phyloP scores from a whole-genome alignment of 1,140 invertebrate species.

The Nomia melanderi region DNA sequence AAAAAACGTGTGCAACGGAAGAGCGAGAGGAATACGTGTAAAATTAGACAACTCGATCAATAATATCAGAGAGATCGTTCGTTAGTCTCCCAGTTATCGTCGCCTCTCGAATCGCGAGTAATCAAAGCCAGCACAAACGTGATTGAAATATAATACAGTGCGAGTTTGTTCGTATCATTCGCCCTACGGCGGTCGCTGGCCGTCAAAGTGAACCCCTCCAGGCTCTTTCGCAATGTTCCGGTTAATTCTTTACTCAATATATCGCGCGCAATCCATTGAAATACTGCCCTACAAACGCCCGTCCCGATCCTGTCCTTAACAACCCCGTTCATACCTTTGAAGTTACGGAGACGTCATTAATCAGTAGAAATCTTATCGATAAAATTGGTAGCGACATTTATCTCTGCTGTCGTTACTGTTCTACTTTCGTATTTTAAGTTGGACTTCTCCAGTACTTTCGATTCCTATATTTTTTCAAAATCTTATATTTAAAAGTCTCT shows the following conservation, averaged over 20 bases:
- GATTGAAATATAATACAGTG: slow-evolving; percentile 66
- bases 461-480: too few species aligned
- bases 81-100: slow-evolving; percentile 63
- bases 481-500: too few species aligned
- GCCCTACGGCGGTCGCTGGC: slow-evolving; percentile 54
- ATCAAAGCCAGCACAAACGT: slow-evolving; percentile 66
- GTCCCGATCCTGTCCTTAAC: background rate
- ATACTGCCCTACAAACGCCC: slow-evolving; percentile 52
- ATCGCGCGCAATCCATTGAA: slow-evolving; percentile 45
- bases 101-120: slow-evolving; percentile 64
- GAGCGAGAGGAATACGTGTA: slow-evolving; percentile 42
- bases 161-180: slow-evolving; percentile 63
- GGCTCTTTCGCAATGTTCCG: slow-evolving; percentile 55
- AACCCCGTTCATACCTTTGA: background rate
- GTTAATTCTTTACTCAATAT: slow-evolving; percentile 64
- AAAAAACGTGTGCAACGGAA: slow-evolving; percentile 21
- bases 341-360: background rate
- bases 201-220: slow-evolving; percentile 62
- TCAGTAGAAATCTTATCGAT: background rate
- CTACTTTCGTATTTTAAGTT: too few species aligned
- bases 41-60: slow-evolving; percentile 67
- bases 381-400: background rate
- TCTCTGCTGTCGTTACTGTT: too few species aligned
- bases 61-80: slow-evolving; percentile 67
- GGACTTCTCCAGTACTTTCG: too few species aligned